These are phyloP conservation scores for Labia minor DNA, from an alignment of 2,888 invertebrate species.

Conservation along the genomic window DNA sequence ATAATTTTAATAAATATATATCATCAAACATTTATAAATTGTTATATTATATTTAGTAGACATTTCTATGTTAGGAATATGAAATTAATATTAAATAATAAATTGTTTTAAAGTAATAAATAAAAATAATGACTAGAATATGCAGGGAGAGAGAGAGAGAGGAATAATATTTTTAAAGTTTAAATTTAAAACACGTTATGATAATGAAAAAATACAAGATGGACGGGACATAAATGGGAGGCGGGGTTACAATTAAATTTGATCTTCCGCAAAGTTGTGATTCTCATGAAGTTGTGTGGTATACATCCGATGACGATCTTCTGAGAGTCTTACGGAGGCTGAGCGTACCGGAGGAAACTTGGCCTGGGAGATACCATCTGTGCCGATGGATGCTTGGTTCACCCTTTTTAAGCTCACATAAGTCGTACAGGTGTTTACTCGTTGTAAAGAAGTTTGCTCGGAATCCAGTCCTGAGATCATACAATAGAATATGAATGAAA, in stretches of 20 bases:
- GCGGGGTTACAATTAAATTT: not conserved
- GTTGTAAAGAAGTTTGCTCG: constrained; percentile 46
- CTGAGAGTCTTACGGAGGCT: not conserved
- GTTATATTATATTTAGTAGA: no score
- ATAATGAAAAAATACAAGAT: no score
- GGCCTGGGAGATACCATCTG: not conserved
- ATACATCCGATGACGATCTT: not conserved
- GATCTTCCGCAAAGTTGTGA: not conserved
- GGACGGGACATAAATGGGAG: no score
- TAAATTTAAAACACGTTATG: no score
- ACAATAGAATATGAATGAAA: constrained; percentile 21
- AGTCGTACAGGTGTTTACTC: constrained; percentile 52
- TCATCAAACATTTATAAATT: no score
- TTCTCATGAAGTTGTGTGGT: not conserved
- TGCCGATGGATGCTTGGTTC: constrained; percentile 22
- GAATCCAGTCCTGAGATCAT: constrained; percentile 37
- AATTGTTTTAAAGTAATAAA: no score
- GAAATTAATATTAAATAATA: no score
- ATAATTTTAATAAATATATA: no score
- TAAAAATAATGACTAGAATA: no score
- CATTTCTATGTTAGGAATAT: no score
- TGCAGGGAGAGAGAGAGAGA: no score
- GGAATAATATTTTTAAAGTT: no score
- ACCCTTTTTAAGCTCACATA: constrained; percentile 47
- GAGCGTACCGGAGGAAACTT: not conserved